Evolutionary conservation across 2,113 vertebrate genomes (phyloP).

Genomic region (Oryzias celebensis): DNA sequence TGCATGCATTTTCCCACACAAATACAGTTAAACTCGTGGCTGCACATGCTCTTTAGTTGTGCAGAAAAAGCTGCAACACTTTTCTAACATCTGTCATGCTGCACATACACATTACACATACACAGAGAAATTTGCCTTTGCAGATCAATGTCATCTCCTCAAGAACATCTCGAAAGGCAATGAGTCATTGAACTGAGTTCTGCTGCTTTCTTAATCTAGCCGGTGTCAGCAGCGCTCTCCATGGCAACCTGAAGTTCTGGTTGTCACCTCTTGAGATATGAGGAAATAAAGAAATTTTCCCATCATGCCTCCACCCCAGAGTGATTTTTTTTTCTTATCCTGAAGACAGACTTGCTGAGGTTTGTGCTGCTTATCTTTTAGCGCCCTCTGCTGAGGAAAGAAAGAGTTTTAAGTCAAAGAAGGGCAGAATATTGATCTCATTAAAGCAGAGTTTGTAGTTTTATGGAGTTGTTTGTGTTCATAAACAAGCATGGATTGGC

Average conservation of each 20-base stretch:
- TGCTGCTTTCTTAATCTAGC: slow-evolving; percentile 60
- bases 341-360: slow-evolving; percentile 25
- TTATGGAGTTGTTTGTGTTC: not conserved
- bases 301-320: slow-evolving; percentile 46
- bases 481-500: not conserved
- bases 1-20: too few species aligned
- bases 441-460: not conserved
- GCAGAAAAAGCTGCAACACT: slow-evolving; percentile 15
- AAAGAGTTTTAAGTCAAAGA: not conserved
- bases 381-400: slow-evolving; percentile 58
- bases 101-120: slow-evolving; percentile 33
- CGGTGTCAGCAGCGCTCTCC: slow-evolving; percentile 53
- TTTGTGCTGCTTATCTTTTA: slow-evolving; percentile 5
- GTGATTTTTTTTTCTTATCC: slow-evolving; percentile 27
- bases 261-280: slow-evolving; percentile 63
- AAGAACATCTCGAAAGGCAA: slow-evolving; percentile 59
- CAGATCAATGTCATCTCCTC: slow-evolving; percentile 61
- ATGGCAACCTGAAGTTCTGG: slow-evolving; percentile 72
- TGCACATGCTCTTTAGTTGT: slow-evolving; percentile 28
- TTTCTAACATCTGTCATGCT: slow-evolving; percentile 32
- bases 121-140: slow-evolving; percentile 39
- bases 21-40: too few species aligned
- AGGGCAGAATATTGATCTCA: not conserved
- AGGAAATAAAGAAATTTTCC: slow-evolving; percentile 65
- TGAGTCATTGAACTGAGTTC: slow-evolving; percentile 55